These are phyloP conservation scores for Unio pictorum DNA, from an alignment of 2,888 invertebrate species.

Conservation along the genomic window DNA sequence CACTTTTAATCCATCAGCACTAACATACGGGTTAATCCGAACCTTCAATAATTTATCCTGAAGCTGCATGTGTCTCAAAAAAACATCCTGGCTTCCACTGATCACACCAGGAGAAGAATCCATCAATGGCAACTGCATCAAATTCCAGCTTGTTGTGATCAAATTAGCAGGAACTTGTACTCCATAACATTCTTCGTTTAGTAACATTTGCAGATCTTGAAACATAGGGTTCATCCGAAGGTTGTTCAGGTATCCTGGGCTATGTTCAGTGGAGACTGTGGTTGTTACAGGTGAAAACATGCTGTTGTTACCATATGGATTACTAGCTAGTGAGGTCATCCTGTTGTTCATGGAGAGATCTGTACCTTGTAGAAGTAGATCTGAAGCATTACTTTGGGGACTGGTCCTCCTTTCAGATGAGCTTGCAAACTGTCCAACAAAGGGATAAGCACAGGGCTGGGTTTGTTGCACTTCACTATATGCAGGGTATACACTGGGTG, in stretches of 20 bases:
- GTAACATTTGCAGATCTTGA: conserved; percentile 46
- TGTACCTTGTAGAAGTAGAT: conserved; percentile 20
- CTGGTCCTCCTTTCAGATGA: conserved; percentile 41
- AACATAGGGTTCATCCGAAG: conserved; percentile 58
- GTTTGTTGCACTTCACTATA: conserved; percentile 34
- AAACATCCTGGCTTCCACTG: conserved; percentile 25
- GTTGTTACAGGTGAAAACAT: background rate
- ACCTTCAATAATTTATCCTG: conserved; percentile 44
- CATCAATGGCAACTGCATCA: conserved; percentile 22
- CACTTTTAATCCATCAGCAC: conserved; percentile 37
- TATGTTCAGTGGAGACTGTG: conserved; percentile 20
- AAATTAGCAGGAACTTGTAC: conserved; percentile 54
- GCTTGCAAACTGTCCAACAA: too few relatives aligned
- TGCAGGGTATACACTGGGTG: conserved; percentile 15
- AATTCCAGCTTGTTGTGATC: conserved; percentile 47
- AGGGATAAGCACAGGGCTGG: conserved; percentile 48
- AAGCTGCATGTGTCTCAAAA: conserved; percentile 32
- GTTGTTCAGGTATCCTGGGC: conserved; percentile 33
- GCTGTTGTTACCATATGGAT: too few relatives aligned
- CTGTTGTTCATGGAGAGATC: conserved; percentile 28
- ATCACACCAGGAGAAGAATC: too few relatives aligned
- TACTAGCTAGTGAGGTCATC: too few relatives aligned
- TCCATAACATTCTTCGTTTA: conserved; percentile 48
- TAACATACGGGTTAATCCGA: conserved; percentile 27
- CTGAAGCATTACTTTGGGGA: conserved; percentile 11